Evolutionary conservation across 2,797 vertebrate genomes (phyloP).

Genomic region (Girardinus metallicus): DNA sequence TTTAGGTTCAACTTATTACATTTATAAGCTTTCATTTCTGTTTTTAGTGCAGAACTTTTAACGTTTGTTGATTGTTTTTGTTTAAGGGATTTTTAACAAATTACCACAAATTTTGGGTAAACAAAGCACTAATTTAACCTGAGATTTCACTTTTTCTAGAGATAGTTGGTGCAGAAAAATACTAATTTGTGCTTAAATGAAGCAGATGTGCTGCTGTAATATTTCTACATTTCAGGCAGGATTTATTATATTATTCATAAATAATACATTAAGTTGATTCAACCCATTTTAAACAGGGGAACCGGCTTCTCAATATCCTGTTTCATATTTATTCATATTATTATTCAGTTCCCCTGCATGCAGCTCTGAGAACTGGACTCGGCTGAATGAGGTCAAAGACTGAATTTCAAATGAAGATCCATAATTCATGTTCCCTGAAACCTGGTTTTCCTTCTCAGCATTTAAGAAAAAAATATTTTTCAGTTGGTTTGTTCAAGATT

Average conservation of each 20-base stretch:
- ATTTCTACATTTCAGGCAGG: background rate
- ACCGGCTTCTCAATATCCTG: conserved; percentile 5
- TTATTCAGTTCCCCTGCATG: conserved; percentile 18
- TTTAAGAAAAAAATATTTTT: conserved; percentile 12
- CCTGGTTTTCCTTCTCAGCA: background rate
- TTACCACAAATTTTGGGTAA: background rate
- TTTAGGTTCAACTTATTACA: background rate
- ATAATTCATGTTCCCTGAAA: conserved; percentile 32
- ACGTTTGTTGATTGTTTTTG: background rate
- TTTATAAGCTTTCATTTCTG: background rate
- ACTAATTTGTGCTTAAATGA: background rate
- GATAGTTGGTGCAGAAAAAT: no score
- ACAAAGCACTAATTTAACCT: background rate
- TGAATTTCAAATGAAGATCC: conserved; percentile 20
- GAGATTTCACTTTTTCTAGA: background rate
- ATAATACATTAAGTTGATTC: background rate
- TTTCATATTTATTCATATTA: conserved; percentile 18
- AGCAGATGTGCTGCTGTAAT: background rate
- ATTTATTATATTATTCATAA: background rate
- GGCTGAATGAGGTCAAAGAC: conserved; percentile 28
- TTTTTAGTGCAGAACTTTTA: background rate
- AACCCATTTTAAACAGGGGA: background rate
- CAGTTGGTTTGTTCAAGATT: background rate
- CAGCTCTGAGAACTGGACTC: conserved; percentile 4
- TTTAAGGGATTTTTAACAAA: background rate